Evolutionary conservation across 2,113 vertebrate genomes (phyloP).

Genomic region (Struthidea cinerea): DNA sequence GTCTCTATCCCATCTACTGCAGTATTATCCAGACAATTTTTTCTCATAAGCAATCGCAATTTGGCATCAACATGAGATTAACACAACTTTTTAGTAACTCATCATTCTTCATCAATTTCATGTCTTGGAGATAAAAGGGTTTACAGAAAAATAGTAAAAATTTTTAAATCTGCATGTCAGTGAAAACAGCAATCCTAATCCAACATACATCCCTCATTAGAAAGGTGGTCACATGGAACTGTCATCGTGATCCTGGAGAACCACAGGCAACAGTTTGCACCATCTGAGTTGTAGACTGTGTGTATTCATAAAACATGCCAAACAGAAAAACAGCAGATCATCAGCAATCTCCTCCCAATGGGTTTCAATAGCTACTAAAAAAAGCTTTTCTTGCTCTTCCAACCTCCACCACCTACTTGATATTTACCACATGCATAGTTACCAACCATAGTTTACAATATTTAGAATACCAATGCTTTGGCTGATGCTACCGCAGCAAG

Average conservation of each 20-base stretch:
- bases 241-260: not conserved
- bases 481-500: not conserved
- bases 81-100: not conserved
- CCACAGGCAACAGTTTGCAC: not conserved
- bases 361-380: not conserved
- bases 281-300: not conserved
- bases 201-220: not conserved
- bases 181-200: not conserved
- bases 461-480: not conserved
- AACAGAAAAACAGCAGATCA: not conserved
- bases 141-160: not conserved
- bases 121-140: fast-evolving
- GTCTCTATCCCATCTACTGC: not conserved
- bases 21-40: not conserved
- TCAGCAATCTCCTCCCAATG: not conserved
- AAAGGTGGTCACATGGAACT: not conserved
- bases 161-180: not conserved
- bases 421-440: not conserved
- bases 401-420: not conserved
- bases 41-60: not conserved
- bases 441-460: not conserved
- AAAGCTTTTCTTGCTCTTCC: not conserved
- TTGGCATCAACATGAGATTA: not conserved
- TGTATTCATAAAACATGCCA: not conserved
- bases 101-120: not conserved